Evolutionary conservation across 1,140 invertebrate genomes (phyloP), one percentile per base, ranked within the genome.

Genomic region (Sycophaga agraensis): DNA sequence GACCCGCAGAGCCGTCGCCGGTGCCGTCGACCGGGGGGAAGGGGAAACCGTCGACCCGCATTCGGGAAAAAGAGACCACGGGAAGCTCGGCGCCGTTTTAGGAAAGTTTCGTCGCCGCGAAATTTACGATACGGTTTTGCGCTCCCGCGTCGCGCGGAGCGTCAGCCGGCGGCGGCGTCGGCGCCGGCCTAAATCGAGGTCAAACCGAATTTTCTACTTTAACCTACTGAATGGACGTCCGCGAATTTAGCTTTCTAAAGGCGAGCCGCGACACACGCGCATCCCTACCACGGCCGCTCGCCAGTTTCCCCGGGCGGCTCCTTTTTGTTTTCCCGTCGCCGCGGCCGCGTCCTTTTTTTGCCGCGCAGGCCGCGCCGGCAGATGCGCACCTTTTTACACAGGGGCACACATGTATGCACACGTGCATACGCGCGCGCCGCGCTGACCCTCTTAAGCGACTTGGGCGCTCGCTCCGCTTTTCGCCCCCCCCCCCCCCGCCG

Each of bases 181-280:
- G n/a, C n/a, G 70, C 65, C 65, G 57, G 68, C 74, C 71, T 74
- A 78, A 79, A 80, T 78, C 72, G 77, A 78, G 78, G 78, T 80
- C 79, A 77, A 74, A 79, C 79, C 78, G 69, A 81, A 81, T 81
- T 80, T 80, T 79, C 79, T 81, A 80, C 74, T 81, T 79, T 80
- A 80, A 81, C 79, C 78, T 81, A 81, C 77, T 79, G 73, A 76
- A 80, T 77, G 72, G 59, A 39, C 28, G 68, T 65, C 67, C 70
- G 75, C 74, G 72, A 81, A 81, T 79, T 79, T 77, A 80, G 77
- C 79, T 81, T 81, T 81, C 79, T 80, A 80, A 79, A 79, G 69
- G 69, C 28, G 67, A 68, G 62, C 59, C 67, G 66, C 59, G 67
- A 42, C 35, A 40, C 22, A 12, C 19, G 46, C 24, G 16, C 6